phyloP scores from a whole-genome alignment of 2,113 vertebrate species.

The Synchiropus splendidus region DNA sequence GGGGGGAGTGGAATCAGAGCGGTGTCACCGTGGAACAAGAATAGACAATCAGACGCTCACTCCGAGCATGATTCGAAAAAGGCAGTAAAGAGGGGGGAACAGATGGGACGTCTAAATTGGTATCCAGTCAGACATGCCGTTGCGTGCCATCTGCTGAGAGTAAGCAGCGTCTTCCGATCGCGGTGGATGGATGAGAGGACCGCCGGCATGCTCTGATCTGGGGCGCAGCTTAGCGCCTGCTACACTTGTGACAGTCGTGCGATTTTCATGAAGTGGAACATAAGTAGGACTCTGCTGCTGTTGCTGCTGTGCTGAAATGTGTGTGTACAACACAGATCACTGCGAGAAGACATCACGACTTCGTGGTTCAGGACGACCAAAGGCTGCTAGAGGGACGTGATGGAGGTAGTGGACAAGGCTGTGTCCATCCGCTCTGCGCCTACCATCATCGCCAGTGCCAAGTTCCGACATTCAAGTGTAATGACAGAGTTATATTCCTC shows the following conservation, averaged over 20 bases:
- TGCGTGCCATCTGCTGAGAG: conserved; percentile 61
- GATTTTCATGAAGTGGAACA: conserved; percentile 20
- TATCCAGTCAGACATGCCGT: conserved; percentile 50
- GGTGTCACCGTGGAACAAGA: too few relatives aligned
- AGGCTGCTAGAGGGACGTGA: too few relatives aligned
- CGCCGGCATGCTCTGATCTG: conserved; percentile 27
- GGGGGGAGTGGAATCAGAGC: too few relatives aligned
- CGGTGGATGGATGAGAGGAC: conserved; percentile 42
- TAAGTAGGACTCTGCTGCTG: conserved; percentile 12
- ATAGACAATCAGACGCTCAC: too few relatives aligned
- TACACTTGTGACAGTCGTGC: conserved; percentile 18
- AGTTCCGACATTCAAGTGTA: too few relatives aligned
- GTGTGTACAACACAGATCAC: not conserved
- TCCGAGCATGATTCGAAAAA: conserved; percentile 4
- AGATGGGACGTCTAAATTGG: conserved; percentile 56
- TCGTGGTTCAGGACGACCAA: too few relatives aligned
- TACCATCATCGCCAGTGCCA: too few relatives aligned
- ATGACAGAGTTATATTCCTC: too few relatives aligned
- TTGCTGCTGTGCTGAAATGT: not conserved
- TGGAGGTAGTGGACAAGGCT: too few relatives aligned
- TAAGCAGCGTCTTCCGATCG: conserved; percentile 45
- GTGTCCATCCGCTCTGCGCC: too few relatives aligned
- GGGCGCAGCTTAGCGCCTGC: too few relatives aligned
- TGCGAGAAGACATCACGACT: too few relatives aligned
- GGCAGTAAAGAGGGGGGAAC: conserved; percentile 43